A percentile compares a stretch with the other conserved stretches of the same genome.
Evolutionary conservation across 1,140 invertebrate genomes (phyloP).

Genomic region (Trachymyrmex cornetzi): DNA sequence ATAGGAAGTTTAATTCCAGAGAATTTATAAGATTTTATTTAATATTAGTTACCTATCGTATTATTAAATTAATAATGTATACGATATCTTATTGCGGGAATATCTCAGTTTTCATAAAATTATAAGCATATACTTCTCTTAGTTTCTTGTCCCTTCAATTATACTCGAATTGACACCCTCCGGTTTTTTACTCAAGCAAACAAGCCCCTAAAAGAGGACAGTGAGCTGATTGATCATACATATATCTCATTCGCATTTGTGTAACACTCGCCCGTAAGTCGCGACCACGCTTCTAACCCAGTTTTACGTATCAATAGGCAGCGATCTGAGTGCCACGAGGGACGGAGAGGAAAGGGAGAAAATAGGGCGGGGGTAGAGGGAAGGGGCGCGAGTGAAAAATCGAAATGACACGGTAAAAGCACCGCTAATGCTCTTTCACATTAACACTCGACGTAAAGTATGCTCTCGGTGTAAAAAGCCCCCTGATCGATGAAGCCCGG

Average conservation of each 20-base stretch:
- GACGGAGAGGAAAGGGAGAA: neutral
- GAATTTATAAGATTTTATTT: neutral
- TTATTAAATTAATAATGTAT: conserved; percentile 1
- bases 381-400: conserved; percentile 68
- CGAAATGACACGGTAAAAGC: conserved; percentile 84
- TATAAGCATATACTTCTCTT: neutral
- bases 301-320: conserved; percentile 75
- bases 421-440: conserved; percentile 85
- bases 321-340: conserved; percentile 57
- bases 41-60: neutral
- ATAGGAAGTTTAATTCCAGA: neutral
- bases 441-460: conserved; percentile 86
- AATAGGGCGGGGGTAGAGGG: conserved; percentile 40
- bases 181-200: conserved; percentile 22
- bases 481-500: conserved; percentile 83
- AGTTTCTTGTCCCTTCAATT: conserved; percentile 4
- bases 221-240: conserved; percentile 31
- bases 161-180: conserved; percentile 23
- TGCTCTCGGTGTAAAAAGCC: conserved; percentile 78
- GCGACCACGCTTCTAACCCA: conserved; percentile 73
- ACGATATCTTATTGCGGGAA: neutral
- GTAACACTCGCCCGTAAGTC: conserved; percentile 43
- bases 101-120: neutral
- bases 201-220: conserved; percentile 28
- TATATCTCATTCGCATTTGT: conserved; percentile 29